Conservation (phyloP, 2,888 invertebrate species). For the Stenchaetothrips biformis region DNA sequence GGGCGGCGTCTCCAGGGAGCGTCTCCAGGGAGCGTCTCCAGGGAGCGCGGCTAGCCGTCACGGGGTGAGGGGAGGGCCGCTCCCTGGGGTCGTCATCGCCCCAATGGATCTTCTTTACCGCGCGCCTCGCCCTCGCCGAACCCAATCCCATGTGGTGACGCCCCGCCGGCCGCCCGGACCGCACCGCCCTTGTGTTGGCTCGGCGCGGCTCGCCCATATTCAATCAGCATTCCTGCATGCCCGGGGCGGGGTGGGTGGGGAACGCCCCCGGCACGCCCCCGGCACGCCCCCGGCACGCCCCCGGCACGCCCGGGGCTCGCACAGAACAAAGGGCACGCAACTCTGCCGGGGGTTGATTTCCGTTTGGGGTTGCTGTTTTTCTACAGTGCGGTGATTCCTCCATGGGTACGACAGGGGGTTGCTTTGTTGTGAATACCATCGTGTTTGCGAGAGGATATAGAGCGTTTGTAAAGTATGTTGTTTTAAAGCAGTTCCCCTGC, state of each 20-base stretch:
- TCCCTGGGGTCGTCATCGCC: background rate
- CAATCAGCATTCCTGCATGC: slow-evolving; percentile 9
- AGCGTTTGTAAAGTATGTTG: no score
- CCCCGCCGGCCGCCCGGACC: background rate
- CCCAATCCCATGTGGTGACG: slow-evolving; percentile 1
- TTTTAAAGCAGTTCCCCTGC: no score
- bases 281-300: background rate
- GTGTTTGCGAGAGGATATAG: no score
- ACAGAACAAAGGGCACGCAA: no score
- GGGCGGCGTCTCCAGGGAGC: background rate
- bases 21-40: no score
- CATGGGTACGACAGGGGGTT: no score
- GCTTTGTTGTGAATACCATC: no score
- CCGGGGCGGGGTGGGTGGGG: background rate
- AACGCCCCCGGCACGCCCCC: background rate
- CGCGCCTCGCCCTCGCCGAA: background rate
- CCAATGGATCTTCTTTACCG: slow-evolving; percentile 19
- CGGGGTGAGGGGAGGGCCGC: background rate
- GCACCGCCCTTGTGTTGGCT: background rate
- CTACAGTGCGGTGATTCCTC: no score
- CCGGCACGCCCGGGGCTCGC: no score
- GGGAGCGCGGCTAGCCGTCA: no score
- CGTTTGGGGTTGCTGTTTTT: background rate
- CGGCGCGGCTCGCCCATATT: background rate
- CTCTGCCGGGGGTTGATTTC: no score